Percentiles rank a stretch among this genome's conserved stretches.
Conservation (phyloP, 1,140 invertebrate genomes). For the Zeugodacus cucurbitae region DNA sequence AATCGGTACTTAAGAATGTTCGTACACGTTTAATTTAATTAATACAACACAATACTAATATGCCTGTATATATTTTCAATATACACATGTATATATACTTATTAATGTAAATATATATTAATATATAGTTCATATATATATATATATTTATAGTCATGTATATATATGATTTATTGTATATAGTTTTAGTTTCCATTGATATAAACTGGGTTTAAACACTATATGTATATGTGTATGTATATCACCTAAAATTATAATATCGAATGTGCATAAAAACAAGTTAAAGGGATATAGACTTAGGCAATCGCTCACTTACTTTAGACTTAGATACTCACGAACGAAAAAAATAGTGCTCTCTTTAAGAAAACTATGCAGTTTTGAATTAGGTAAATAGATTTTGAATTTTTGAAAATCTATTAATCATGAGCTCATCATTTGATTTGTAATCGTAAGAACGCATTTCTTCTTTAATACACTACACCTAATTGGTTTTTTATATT, state of each 20-base stretch:
- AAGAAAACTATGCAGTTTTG: too few relatives aligned
- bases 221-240: constrained; percentile 2
- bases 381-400: too few relatives aligned
- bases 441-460: too few relatives aligned
- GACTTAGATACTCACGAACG: too few relatives aligned
- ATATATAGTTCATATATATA: not conserved
- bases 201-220: not conserved
- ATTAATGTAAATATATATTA: constrained; percentile 19
- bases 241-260: not conserved
- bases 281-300: not conserved
- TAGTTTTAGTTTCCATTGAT: not conserved
- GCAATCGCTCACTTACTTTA: too few relatives aligned
- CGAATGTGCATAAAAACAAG: not conserved
- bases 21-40: not conserved
- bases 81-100: not conserved
- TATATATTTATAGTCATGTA: not conserved
- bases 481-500: too few relatives aligned
- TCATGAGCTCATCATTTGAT: too few relatives aligned
- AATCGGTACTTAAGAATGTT: not conserved
- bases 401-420: too few relatives aligned
- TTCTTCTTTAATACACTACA: too few relatives aligned
- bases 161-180: constrained; percentile 12
- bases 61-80: not conserved
- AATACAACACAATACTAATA: constrained; percentile 1
- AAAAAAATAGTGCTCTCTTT: too few relatives aligned